Conservation (phyloP, 64 coral and sea anemone species). For the Dendronephthya gigantea region DNA sequence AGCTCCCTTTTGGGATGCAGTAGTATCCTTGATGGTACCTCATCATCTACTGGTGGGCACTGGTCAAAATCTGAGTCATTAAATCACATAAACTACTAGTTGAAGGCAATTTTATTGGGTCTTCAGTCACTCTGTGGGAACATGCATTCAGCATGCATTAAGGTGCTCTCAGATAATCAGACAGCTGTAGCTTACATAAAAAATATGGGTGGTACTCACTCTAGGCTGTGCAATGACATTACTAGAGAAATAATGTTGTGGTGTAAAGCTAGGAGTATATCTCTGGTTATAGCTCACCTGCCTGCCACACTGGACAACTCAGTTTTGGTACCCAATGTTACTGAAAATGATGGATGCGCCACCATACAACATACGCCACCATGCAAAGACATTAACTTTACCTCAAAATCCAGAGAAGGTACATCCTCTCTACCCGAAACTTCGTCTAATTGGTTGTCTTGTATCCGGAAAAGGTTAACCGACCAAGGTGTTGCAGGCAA, state of each 20-base stretch:
- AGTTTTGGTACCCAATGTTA: conserved; percentile 43
- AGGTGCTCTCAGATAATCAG: conserved; percentile 46
- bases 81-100: conserved; percentile 39
- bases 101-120: conserved; percentile 39
- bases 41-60: not conserved
- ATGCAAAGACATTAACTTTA: conserved; percentile 24
- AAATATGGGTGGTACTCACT: conserved; percentile 44
- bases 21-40: conserved; percentile 32
- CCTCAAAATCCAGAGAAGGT: conserved; percentile 8
- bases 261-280: conserved; percentile 25
- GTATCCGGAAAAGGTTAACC: conserved; percentile 30
- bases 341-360: conserved; percentile 17
- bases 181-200: no score
- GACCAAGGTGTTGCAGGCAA: conserved; percentile 35
- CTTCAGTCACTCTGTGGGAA: conserved; percentile 13
- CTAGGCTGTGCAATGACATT: conserved; percentile 28
- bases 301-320: conserved; percentile 43
- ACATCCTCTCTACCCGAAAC: conserved; percentile 45
- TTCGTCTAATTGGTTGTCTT: conserved; percentile 52
- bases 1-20: conserved; percentile 43
- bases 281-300: not conserved
- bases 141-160: not conserved
- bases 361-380: no score
- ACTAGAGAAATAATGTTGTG: conserved; percentile 25
- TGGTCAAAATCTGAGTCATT: conserved; percentile 12